Evolutionary conservation across 2,113 vertebrate species (phyloP), one percentile per base, ranked within the genome.

Genomic region (Percina caprodes): DNA sequence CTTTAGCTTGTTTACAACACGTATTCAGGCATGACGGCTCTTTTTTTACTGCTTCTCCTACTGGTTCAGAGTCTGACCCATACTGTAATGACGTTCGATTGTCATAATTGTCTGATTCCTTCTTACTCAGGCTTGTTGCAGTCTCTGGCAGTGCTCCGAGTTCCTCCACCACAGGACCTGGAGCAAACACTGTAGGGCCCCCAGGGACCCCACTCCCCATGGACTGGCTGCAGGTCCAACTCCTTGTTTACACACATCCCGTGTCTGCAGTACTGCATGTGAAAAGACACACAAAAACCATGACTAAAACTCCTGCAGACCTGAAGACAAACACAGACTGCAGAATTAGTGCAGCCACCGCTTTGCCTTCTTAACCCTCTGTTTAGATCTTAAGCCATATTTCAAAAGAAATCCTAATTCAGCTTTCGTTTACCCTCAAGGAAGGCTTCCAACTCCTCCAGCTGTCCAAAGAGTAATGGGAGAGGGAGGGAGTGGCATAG

Each of bases 141-240:
- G 84, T 98, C 96, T 93, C 98, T 96, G 63, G 71, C 79, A 58
- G 93, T 94, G 87, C 96, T 98, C 91, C 96, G 96, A 77, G 98
- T 97, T 87, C 98, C 98, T 87, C 98, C 98, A 72, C 97, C 98
- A 92, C 98, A 99, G 42, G 96, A 97, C 86, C 98, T 96, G 75
- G 98, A 99, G 88, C 98, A 99, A 1, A 91, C 93, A 63, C 94
- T 97, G 66, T 97, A 99, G 16, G 97, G 96, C 24, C 96, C 97
- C 98, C 98, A 99, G 0, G 95, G 92, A 70, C 98, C 98, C 98
- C 98, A 99, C 68, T 97, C 96, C 76, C 98, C 98, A 73, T 99
- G 95, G 39, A 99, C 95, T n/a, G 96, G 94, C 86, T 94, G 95
- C 10, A 86, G 82, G 89, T 99, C 96, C 92, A 96, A 90, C 88